These are phyloP conservation scores for Drosophila parthenogenetica DNA, from an alignment of 2,888 invertebrate species.

Conservation along the genomic window DNA sequence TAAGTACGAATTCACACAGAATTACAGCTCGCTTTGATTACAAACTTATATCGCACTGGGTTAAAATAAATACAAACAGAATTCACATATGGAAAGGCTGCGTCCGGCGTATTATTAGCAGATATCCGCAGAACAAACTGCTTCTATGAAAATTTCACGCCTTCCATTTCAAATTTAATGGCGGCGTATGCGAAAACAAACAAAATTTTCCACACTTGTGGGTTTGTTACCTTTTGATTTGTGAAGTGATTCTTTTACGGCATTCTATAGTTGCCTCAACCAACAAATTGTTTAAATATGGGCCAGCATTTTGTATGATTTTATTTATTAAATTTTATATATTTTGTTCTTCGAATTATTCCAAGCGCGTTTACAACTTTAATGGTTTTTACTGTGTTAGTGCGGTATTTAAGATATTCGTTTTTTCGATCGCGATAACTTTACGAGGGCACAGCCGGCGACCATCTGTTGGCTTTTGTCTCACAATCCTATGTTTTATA, in stretches of 20 bases:
- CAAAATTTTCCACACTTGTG: slow-evolving; percentile 51
- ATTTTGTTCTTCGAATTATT: not conserved
- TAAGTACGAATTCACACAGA: slow-evolving; percentile 38
- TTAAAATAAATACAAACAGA: slow-evolving; percentile 24
- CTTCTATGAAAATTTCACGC: slow-evolving; percentile 61
- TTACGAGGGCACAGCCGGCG: slow-evolving; percentile 66
- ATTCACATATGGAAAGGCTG: slow-evolving; percentile 34
- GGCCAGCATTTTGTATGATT: slow-evolving; percentile 35
- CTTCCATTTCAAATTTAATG: slow-evolving; percentile 52
- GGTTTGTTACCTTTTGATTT: slow-evolving; percentile 48
- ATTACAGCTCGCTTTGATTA: slow-evolving; percentile 38
- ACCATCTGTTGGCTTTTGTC: slow-evolving; percentile 75
- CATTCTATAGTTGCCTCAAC: slow-evolving; percentile 21
- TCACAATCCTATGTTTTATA: slow-evolving; percentile 64
- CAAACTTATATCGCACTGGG: slow-evolving; percentile 33
- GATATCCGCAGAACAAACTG: slow-evolving; percentile 51
- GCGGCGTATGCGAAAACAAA: slow-evolving; percentile 60
- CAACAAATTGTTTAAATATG: slow-evolving; percentile 35
- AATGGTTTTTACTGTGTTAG: slow-evolving; percentile 25
- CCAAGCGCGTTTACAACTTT: slow-evolving; percentile 17
- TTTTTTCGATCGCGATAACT: slow-evolving; percentile 64
- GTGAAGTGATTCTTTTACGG: slow-evolving; percentile 32
- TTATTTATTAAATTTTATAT: slow-evolving; percentile 18
- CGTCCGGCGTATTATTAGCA: slow-evolving; percentile 64
- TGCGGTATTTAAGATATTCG: slow-evolving; percentile 25